Evolutionary conservation across 2,888 invertebrate genomes (phyloP), one percentile per base, ranked within the genome.

Genomic region (Apamea epomidion): DNA sequence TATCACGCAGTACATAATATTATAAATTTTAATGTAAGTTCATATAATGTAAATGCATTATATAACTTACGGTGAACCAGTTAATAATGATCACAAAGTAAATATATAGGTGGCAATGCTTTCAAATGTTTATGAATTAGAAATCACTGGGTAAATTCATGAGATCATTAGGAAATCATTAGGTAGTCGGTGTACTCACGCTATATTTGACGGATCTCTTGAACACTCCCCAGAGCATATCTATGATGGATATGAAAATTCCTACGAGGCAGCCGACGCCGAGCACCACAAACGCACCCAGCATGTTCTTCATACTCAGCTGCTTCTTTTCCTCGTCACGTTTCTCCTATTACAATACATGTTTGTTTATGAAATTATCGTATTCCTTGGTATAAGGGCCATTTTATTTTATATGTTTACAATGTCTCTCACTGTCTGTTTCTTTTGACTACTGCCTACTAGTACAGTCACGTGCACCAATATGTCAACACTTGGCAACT

Each of bases 201-300:
- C 92, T 92, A 89, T 97, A 97, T 90, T 97, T 97, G 48, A 97
- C 93, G 18, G 96, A 93, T 62, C 96, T 93, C 80, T 97, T 97
- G 89, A 96, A 97, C 4, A 97, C 96, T 0, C 97, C 97, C 97
- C 97, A 97, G 37, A 97, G 82, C 97, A 97, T 97, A 73, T 97
- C 97, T 10, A 96, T 85, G 10, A 92, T 94, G 0, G 97, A 96
- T 77, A 97, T 93, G 0, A 96, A 78, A 1, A 97, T 82, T 1
- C 97, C 97, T 18, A 97, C 84, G 0, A 93, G 79, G 76, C 95
- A 94, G 1, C 97, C 97, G 0, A 92, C 95, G 0, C 96, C 96
- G 2, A 97, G 91, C 6, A 97, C 97, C 8, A 97, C 97, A 65
- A 96, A 97, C 0, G 97, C 95, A 0, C 97, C 97, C 32, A 95